Conservation (phyloP, 2,113 vertebrate species). For the Oenanthe oenanthe region DNA sequence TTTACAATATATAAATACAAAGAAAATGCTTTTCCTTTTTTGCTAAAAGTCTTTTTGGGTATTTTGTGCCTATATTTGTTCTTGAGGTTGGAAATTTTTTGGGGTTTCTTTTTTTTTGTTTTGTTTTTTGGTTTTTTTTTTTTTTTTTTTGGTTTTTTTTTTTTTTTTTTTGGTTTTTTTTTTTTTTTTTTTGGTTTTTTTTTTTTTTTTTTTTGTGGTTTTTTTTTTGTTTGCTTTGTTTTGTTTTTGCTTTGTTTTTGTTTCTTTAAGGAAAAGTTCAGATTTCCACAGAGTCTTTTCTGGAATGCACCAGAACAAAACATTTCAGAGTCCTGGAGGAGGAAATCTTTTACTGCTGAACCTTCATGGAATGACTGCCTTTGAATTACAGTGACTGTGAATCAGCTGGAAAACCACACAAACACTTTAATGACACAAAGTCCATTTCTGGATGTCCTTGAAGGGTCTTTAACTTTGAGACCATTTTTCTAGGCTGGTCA, state of each 20-base stretch:
- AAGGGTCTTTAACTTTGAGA: background rate
- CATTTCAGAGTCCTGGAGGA: background rate
- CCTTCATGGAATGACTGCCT: background rate
- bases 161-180: background rate
- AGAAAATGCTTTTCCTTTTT: background rate
- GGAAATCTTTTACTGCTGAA: background rate
- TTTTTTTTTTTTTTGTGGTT: background rate
- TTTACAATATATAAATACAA: background rate
- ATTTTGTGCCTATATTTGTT: background rate
- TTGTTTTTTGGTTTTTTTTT: background rate
- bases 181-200: background rate
- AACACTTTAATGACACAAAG: background rate
- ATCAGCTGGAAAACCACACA: background rate
- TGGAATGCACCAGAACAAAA: background rate
- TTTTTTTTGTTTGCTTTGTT: background rate
- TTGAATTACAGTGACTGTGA: background rate
- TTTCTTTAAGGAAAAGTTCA: background rate
- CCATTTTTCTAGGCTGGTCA: background rate
- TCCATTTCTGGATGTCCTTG: background rate
- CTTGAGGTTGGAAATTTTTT: rapidly evolving
- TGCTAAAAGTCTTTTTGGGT: rapidly evolving
- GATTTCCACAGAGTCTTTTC: background rate
- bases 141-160: no score
- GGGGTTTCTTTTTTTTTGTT: no score
- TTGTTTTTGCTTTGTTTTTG: background rate